Base-by-base conservation (phyloP, 2,888 invertebrate species). In the Liposcelis brunnea region DNA sequence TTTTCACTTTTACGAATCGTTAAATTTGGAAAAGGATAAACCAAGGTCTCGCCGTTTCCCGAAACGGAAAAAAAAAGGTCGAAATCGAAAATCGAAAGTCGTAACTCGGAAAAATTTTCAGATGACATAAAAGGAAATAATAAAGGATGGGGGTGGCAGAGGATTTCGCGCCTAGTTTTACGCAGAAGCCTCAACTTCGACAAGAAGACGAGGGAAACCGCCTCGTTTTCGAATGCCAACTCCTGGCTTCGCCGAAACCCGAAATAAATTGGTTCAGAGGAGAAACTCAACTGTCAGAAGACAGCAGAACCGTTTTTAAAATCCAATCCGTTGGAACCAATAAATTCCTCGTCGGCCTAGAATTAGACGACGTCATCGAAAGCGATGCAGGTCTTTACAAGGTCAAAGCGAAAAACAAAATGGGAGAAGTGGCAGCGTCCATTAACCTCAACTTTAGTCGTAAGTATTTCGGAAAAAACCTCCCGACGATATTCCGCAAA, bases 401-500 rank as follows among this genome's bases (percentile, higher is more conserved):
- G 70, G 90, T 93, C 65, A 89, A 86, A 70, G 91, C 91, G 56
- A 91, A 89, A 70, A 94, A 91, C 67, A 86, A 86, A 70, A 86
- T 87, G 74, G 95, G 95, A 62, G 93, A 94, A 75, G 90, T 93
- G 63, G 84, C 90, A 59, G 90, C 91, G 56, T 91, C 91, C 60
- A 90, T 93, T 67, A 93, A 91, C 64, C 79, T 95, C 66, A 94
- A 94, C 74, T 91, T 94, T 66, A 90, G 89, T 71, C 93, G 94
- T 94, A 70, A 87, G 90, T 86, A 61, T 55, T 31, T 35, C 43
- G 37, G n/a, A n/a, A n/a, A n/a, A n/a, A n/a, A n/a, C n/a, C n/a
- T n/a, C n/a, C n/a, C n/a, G n/a, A n/a, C n/a, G n/a, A n/a, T n/a
- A n/a, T n/a, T n/a, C n/a, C n/a, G n/a, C n/a, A n/a, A n/a, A n/a